phyloP scores from a whole-genome alignment of 1,140 invertebrate genomes.

The Bombus superbus region DNA sequence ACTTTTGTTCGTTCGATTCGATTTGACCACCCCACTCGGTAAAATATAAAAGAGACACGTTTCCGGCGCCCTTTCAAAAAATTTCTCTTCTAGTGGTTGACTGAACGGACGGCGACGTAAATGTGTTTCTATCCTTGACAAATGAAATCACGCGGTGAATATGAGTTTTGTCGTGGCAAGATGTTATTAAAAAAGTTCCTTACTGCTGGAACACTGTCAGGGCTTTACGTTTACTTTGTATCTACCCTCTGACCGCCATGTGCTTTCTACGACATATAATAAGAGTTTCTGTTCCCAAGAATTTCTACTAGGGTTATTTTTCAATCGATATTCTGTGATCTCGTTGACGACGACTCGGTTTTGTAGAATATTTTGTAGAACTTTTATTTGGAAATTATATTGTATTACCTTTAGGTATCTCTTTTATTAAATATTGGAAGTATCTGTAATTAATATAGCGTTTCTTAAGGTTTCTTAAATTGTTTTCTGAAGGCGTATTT shows the following conservation, averaged over 20 bases:
- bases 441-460: background rate
- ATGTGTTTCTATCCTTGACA: background rate
- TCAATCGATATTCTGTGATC: background rate
- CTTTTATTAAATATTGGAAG: background rate
- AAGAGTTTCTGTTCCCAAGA: background rate
- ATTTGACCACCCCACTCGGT: conserved; percentile 35
- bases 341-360: background rate
- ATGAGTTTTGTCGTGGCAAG: background rate
- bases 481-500: too few relatives aligned
- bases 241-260: background rate
- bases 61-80: conserved; percentile 43
- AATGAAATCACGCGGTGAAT: conserved; percentile 7
- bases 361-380: background rate
- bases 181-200: conserved; percentile 49
- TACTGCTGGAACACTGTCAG: background rate
- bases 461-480: too few relatives aligned
- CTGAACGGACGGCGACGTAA: background rate
- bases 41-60: conserved; percentile 56
- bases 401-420: background rate
- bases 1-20: conserved; percentile 45
- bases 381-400: background rate
- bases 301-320: background rate
- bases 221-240: background rate
- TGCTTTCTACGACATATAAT: background rate
- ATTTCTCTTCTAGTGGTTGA: conserved; percentile 63